phyloP scores from a whole-genome alignment of 2,888 invertebrate species.

The Mystacides longicornis region DNA sequence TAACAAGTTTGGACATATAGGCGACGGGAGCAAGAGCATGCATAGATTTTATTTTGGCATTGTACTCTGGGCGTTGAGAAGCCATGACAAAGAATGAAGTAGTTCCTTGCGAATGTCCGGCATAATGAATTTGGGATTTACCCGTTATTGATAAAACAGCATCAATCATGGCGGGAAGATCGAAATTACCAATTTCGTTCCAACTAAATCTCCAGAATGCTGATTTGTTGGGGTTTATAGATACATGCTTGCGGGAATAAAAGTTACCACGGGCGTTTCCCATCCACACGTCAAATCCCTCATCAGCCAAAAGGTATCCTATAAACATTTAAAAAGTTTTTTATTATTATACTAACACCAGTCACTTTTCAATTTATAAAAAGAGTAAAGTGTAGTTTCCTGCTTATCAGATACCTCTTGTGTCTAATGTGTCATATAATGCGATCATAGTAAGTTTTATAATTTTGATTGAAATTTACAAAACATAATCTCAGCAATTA shows the following conservation, averaged over 20 bases:
- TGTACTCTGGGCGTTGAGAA: conserved; percentile 50
- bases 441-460: no score
- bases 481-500: no score
- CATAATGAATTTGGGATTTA: conserved; percentile 52
- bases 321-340: conserved; percentile 10
- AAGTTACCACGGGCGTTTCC: conserved; percentile 71
- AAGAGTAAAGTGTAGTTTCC: no score
- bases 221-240: conserved; percentile 33
- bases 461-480: no score
- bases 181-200: conserved; percentile 69
- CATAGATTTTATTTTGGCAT: conserved; percentile 50
- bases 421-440: no score
- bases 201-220: conserved; percentile 52
- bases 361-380: no score
- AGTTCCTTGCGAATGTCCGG: conserved; percentile 68
- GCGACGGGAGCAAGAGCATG: conserved; percentile 56
- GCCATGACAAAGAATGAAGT: conserved; percentile 55
- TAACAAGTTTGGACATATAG: conserved; percentile 42
- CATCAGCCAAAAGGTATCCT: conserved; percentile 54
- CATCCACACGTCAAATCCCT: conserved; percentile 75
- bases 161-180: conserved; percentile 70
- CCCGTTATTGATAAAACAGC: conserved; percentile 51
- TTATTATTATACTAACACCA: no score
- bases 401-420: no score
- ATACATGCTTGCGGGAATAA: conserved; percentile 54